Base-by-base conservation (phyloP, 35 echinoderm and acorn worm genomes). In the Apostichopus japonicus region DNA sequence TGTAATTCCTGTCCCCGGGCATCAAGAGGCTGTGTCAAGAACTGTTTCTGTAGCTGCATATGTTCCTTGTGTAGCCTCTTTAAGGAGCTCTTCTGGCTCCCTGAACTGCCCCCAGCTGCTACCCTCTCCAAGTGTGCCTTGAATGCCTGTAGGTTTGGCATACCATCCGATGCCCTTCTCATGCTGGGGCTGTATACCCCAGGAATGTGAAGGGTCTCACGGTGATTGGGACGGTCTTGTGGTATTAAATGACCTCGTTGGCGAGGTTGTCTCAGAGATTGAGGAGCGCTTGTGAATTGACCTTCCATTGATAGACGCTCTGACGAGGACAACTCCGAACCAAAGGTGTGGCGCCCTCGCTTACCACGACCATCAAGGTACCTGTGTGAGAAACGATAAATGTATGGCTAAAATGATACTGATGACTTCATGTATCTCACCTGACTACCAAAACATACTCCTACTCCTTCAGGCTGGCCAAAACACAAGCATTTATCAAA, bases 21-120 rank as follows among this genome's bases (percentile, higher is more conserved):
- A 80, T 98, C 93, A 11, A 94, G 83, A 13, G 94, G 93, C 67
- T 53, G 82, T 27, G 80, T 91, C 55, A 70, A 87, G 79, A 87
- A 91, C 94, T 92, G 94, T 78, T 98, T 95, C 72, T 97, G 94
- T 62, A 95, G 94, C 51, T 73, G 51, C 72, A 78, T 67, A 17
- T 93, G 94, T 89, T 98, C 96, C 83, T 95, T 95, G 92, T 98
- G 96, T 52, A 98, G 88, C 80, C 94, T 92, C 89, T 98, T 98
- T 2, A 98, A 86, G 24, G 96, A 98, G 84, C 96, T 98, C 87
- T 92, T 95, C 94, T 98, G 96, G 56, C 94, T 92, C n/a, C 90
- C 73, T 9, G 92, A 91, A 56, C 90, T 89, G 75, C 56, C 77
- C 62, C 82, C 94, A 1, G 94, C 96, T 24, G 91, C 83, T 23